Evolutionary conservation across 1,140 invertebrate genomes (phyloP), one percentile per base, ranked within the genome.

Genomic region (Triops cancriformis): DNA sequence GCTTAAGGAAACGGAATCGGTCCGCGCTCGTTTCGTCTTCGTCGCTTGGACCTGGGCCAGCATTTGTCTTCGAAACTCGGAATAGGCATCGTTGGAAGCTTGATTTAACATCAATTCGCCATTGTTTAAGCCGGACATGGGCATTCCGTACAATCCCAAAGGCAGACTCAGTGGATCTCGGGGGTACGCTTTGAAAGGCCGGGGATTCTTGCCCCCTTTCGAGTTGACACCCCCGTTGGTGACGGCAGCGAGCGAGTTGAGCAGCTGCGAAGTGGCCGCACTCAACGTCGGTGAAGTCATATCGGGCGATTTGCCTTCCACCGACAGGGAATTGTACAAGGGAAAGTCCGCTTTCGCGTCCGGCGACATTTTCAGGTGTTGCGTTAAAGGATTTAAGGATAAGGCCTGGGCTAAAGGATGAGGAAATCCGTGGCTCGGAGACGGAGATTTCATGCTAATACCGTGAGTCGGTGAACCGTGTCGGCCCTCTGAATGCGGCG

Each of bases 131-230:
- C 86, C 85, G 1, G 64, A 43, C 7, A 81, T 11, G 18, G 80
- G 81, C 28, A 82, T 75, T 12, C 81, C 80, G 42, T 80, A 82
- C 28, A 82, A 64, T 4, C 84, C 84, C 0, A 88, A 83, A 0
- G 88, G 86, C 6, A 92, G 85, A 0, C 86, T 84, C 0, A 91
- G 80, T 0, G 90, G 89, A 82, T 91, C 89, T 77, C 90, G 89
- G 0, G 90, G 90, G 80, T 92, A 92, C 0, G 90, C 90, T 78
- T 78, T 83, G 78, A 92, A 92, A 1, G 88, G 91, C 41, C 89
- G 87, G 0, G 87, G 83, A 18, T 82, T 76, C 80, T 87, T 89
- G 74, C 37, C 72, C 9, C 80, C 73, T 72, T 75, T 75, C 10
- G 26, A 31, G 72, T 23, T 42, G 18, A 45, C 18, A 41, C 76